A percentile compares a stretch with the other conserved stretches of the same genome.
Evolutionary conservation across 2,113 vertebrate genomes (phyloP).

Genomic region (Arothron firmamentum): DNA sequence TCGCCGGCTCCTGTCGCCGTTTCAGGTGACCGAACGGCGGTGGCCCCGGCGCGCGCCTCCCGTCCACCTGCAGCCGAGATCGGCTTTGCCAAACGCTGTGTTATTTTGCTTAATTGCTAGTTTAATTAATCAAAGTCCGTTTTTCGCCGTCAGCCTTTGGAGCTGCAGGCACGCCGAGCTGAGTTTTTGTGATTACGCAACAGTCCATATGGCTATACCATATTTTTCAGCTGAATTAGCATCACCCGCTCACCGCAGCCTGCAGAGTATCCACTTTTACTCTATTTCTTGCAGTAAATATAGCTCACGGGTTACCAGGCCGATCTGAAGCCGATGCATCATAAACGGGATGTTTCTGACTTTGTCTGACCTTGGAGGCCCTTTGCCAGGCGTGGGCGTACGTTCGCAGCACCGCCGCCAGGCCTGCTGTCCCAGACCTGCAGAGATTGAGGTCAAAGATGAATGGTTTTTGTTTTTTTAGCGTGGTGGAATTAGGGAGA

Average conservation of each 20-base stretch:
- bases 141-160: no score
- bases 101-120: not conserved
- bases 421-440: conserved; percentile 27
- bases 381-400: conserved; percentile 49
- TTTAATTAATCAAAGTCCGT: no score
- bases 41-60: conserved; percentile 5
- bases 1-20: conserved; percentile 24
- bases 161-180: no score
- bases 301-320: conserved; percentile 57
- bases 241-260: conserved; percentile 34
- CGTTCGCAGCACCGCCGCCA: conserved; percentile 40
- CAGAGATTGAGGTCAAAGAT: conserved; percentile 51
- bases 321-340: conserved; percentile 33
- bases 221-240: conserved; percentile 25
- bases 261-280: conserved; percentile 49
- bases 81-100: conserved; percentile 10
- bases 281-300: conserved; percentile 42
- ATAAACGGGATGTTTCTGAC: conserved; percentile 36
- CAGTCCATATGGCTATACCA: conserved; percentile 6
- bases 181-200: not conserved
- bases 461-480: no score
- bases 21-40: conserved; percentile 21
- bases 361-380: conserved; percentile 50
- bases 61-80: conserved; percentile 27
- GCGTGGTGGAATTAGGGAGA: no score